Percentiles rank a stretch among this genome's conserved stretches.
Conservation (phyloP, 1,140 invertebrate genomes). For the Aporrectodea caliginosa region DNA sequence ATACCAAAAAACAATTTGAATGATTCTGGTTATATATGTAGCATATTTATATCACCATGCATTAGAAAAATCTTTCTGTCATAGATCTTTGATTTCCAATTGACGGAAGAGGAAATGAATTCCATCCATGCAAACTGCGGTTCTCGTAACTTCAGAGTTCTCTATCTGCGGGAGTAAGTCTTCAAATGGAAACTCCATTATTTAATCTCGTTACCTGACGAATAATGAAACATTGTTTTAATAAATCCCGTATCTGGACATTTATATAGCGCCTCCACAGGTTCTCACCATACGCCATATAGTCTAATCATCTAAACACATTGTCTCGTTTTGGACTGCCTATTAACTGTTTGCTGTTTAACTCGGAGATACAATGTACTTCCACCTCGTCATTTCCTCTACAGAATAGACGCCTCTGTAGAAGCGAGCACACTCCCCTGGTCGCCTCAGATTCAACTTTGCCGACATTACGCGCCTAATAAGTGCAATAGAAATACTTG, state of each 20-base stretch:
- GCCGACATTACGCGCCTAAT: too few species aligned
- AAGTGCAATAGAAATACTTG: neutral
- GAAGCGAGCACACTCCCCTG: neutral
- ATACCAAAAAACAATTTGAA: neutral
- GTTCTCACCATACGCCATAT: neutral
- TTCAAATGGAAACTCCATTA: neutral
- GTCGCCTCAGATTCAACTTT: too few species aligned
- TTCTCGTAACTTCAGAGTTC: neutral
- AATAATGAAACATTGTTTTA: too few species aligned
- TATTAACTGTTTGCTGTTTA: too few species aligned
- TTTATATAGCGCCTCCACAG: neutral
- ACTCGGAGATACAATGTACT: too few species aligned
- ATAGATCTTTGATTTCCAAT: neutral
- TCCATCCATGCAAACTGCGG: neutral
- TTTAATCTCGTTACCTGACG: neutral
- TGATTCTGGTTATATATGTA: neutral
- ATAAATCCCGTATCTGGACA: neutral
- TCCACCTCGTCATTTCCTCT: too few species aligned
- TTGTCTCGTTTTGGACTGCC: neutral
- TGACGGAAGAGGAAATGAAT: neutral
- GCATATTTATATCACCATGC: neutral
- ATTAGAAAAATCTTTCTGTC: neutral
- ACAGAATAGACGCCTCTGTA: too few species aligned
- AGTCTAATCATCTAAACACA: neutral
- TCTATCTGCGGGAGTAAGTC: neutral